Base-by-base conservation (phyloP, 2,888 invertebrate species). In the Drosophila incognita region DNA sequence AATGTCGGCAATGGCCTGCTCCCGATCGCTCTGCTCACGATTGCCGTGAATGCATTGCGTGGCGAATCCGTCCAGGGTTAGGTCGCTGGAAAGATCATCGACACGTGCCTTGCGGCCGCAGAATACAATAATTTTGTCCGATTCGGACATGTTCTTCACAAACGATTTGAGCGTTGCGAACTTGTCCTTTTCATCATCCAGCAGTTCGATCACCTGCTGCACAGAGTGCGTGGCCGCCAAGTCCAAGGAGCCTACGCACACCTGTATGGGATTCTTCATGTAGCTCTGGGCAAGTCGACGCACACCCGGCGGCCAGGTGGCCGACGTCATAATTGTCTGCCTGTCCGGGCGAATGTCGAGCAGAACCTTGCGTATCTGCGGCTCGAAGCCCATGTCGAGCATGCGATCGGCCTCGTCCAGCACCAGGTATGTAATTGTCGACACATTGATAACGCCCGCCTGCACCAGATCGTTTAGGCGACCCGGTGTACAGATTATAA, bases 261-360 rank as follows among this genome's bases (percentile, higher is more conserved):
- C 96, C 93, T 98, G 97, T 60, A 98, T 95, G 0, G 99, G 98
- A 92, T 98, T 95, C 63, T 95, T 96, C 96, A 98, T 97, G 91
- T 98, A 99, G 2, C 96, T 95, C 76, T 96, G 95, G 0, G 98
- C 98, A 49, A 99, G 94, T 24, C 97, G 94, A 21, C 98, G 95
- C 1, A 99, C 98, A 49, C 96, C 97, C 61, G 95, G 94, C 0
- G 99, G 99, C 99, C 99, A 99, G 0, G 99, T 99, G 18, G 99
- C 99, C 91, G 97, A 97, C 0, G 99, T 99, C 98, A 99, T 98
- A 0, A 99, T 95, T n/a, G 98, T 98, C 92, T 99, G 98, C 62
- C 98, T 94, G 91, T 98, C 98, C 10, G 98, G 97, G 62, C 98
- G 95, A 29, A 98, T 95, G 89, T 96, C 96, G 69, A 97, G 94